Evolutionary conservation across 1,140 invertebrate genomes (phyloP).

Genomic region (Meloidogyne hapla): DNA sequence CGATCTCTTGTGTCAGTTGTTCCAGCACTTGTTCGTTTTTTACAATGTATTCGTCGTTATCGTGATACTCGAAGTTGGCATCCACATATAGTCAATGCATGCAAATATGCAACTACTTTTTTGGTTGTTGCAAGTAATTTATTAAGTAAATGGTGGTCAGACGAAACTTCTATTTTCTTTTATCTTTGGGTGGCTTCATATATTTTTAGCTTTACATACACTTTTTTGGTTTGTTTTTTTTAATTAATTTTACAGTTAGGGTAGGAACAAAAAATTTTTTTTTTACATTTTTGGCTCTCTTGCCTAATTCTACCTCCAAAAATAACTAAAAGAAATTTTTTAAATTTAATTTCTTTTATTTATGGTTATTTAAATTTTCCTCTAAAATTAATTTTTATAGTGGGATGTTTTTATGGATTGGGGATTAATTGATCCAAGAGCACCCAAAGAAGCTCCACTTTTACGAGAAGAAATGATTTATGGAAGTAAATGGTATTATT

Average conservation of each 20-base stretch:
- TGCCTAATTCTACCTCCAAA: too few species aligned
- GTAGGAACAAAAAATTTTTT: too few species aligned
- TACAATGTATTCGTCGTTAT: constrained; percentile 92
- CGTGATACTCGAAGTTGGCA: constrained; percentile 75
- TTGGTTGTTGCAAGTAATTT: constrained; percentile 75
- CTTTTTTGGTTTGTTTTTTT: constrained; percentile 71
- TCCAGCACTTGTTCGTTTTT: constrained; percentile 94
- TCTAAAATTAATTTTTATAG: constrained; percentile 72
- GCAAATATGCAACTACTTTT: constrained; percentile 96
- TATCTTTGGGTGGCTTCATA: constrained; percentile 61
- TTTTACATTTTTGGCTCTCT: too few species aligned
- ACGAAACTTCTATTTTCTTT: constrained; percentile 51
- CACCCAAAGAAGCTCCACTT: constrained; percentile 72
- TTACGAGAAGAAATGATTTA: constrained; percentile 73
- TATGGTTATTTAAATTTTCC: constrained; percentile 82
- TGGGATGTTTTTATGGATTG: constrained; percentile 99
- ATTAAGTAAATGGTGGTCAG: constrained; percentile 69
- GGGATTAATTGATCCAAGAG: constrained; percentile 86
- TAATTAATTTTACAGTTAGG: too few species aligned
- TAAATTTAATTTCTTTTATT: too few species aligned
- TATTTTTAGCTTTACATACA: constrained; percentile 69
- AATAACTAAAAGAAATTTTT: too few species aligned
- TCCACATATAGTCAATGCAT: constrained; percentile 93
- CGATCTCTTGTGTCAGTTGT: constrained; percentile 82
- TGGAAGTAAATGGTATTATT: constrained; percentile 77